A percentile compares a stretch with the other conserved stretches of the same genome.
Conservation (phyloP, 2,113 vertebrate species). For the Neodon shergylaensis region DNA sequence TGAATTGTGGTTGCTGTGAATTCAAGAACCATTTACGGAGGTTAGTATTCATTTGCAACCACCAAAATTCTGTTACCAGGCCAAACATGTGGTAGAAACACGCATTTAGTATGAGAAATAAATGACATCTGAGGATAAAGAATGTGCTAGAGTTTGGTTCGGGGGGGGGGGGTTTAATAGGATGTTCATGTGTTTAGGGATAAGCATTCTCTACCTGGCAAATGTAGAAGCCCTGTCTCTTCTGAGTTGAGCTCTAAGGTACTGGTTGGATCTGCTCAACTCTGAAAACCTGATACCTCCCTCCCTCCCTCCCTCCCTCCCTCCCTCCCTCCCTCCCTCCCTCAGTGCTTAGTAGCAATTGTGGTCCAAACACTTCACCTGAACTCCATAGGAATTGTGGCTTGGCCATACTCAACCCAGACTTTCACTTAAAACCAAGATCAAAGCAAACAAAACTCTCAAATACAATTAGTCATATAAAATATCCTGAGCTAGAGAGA, state of each 20-base stretch:
- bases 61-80: neutral
- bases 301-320: too few species aligned
- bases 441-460: neutral
- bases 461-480: neutral
- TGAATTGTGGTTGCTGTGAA: neutral
- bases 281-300: too few species aligned
- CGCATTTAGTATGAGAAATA: neutral
- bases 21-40: neutral
- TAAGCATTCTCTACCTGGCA: neutral
- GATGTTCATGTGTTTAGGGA: neutral
- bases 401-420: neutral
- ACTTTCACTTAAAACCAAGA: neutral
- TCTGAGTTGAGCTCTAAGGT: neutral
- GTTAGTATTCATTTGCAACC: neutral
- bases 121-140: neutral
- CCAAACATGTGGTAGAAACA: too few species aligned
- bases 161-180: neutral
- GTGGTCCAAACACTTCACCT: too few species aligned
- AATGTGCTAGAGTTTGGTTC: neutral
- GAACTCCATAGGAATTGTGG: neutral
- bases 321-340: neutral
- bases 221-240: neutral
- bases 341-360: neutral
- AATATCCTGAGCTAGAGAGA: neutral
- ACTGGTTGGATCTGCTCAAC: neutral